phyloP scores from a whole-genome alignment of 2,888 invertebrate species.

The Blastobasis adustella region DNA sequence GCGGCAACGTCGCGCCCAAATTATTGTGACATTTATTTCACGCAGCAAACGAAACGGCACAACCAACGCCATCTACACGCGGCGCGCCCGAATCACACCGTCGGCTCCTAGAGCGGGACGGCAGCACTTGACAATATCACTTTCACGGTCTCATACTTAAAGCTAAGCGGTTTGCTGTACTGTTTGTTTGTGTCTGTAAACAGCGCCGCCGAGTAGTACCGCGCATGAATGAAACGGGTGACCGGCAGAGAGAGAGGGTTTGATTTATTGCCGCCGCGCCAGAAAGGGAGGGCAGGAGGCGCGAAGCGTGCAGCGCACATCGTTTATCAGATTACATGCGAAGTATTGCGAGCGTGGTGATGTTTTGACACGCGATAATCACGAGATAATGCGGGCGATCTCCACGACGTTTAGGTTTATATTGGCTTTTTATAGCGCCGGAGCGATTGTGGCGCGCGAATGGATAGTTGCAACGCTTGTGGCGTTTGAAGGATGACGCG shows the following conservation, averaged over 20 bases:
- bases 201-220: conserved; percentile 69
- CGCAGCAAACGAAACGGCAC: conserved; percentile 43
- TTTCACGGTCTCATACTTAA: conserved; percentile 74
- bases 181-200: conserved; percentile 76
- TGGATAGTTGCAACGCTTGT: conserved; percentile 41
- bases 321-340: conserved; percentile 77
- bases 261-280: conserved; percentile 21
- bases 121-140: conserved; percentile 70
- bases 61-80: conserved; percentile 62
- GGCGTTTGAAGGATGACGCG: conserved; percentile 41
- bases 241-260: conserved; percentile 47
- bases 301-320: conserved; percentile 73
- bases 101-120: conserved; percentile 64
- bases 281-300: conserved; percentile 45
- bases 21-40: conserved; percentile 67
- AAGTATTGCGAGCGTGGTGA: conserved; percentile 75
- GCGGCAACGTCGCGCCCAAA: conserved; percentile 72
- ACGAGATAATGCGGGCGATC: conserved; percentile 74
- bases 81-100: conserved; percentile 29
- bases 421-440: conserved; percentile 66
- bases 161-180: conserved; percentile 75
- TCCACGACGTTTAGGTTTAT: conserved; percentile 70
- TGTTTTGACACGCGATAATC: conserved; percentile 77
- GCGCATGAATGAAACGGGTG: conserved; percentile 75
- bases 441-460: conserved; percentile 43